Evolutionary conservation across 2,113 vertebrate species (phyloP).

Genomic region (Eulacestoma nigropectus): DNA sequence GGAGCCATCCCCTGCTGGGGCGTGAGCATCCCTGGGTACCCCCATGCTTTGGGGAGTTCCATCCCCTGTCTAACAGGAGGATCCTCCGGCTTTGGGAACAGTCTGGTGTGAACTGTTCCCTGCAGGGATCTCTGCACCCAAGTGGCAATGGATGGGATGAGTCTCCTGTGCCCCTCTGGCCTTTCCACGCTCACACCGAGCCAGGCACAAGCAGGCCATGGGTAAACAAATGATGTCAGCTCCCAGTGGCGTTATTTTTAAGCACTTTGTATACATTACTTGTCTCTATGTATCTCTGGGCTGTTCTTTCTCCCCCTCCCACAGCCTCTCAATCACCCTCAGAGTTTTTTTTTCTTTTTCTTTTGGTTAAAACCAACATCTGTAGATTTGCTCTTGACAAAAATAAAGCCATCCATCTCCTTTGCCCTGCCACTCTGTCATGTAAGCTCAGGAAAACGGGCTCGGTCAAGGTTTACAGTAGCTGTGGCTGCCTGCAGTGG

Average conservation of each 20-base stretch:
- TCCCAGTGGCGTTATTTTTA: not conserved
- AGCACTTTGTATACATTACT: slow-evolving; percentile 39
- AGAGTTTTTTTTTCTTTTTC: not conserved
- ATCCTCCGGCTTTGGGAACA: not conserved
- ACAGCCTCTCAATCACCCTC: not conserved
- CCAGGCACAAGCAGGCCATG: not conserved
- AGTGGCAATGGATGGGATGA: not conserved
- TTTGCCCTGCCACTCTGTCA: slow-evolving; percentile 17
- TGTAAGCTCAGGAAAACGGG: slow-evolving; percentile 56
- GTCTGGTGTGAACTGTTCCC: not conserved
- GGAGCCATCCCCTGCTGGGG: accelerated
- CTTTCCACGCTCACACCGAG: accelerated
- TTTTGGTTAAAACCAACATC: slow-evolving; percentile 31
- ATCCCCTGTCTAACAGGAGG: not conserved
- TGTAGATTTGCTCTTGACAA: slow-evolving; percentile 53
- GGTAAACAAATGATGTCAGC: slow-evolving; percentile 36
- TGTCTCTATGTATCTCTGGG: not conserved
- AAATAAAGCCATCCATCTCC: slow-evolving; percentile 72
- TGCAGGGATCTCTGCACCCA: not conserved
- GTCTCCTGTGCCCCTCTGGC: not conserved
- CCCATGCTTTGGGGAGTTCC: not conserved
- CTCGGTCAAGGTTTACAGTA: slow-evolving; percentile 65
- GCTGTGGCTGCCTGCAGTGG: slow-evolving; percentile 14
- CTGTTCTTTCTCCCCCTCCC: not conserved
- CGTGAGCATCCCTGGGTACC: accelerated